A percentile compares a stretch with the other conserved stretches of the same genome.
Evolutionary conservation across 2,113 vertebrate genomes (phyloP).

Genomic region (Serranochromis macrocephalus): DNA sequence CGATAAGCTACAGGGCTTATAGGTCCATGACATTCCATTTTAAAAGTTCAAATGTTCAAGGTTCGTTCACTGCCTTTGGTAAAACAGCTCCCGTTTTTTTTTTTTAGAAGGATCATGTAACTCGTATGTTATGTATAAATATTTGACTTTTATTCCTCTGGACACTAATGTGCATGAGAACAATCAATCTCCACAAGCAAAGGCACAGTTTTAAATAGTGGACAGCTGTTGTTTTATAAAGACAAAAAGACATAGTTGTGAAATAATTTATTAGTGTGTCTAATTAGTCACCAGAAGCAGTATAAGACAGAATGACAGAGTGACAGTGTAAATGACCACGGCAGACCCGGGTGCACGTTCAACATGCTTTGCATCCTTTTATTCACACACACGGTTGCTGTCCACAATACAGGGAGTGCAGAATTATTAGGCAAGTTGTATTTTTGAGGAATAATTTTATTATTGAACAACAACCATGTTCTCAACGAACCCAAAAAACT

Average conservation of each 20-base stretch:
- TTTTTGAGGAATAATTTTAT: too few species aligned
- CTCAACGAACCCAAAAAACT: too few species aligned
- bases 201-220: neutral
- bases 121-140: neutral
- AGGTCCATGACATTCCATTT: neutral
- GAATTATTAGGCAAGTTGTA: too few species aligned
- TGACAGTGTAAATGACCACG: neutral
- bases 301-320: neutral
- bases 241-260: neutral
- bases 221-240: neutral
- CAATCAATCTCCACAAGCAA: neutral
- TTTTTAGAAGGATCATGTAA: neutral
- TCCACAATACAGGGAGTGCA: neutral
- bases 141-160: neutral
- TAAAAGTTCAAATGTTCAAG: neutral
- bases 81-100: neutral
- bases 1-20: neutral
- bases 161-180: neutral
- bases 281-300: neutral
- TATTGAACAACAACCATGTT: too few species aligned
- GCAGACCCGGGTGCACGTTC: neutral
- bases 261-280: neutral
- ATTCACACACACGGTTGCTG: neutral
- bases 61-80: neutral
- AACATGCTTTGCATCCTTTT: neutral